Percentiles rank a stretch among this genome's conserved stretches.
Conservation (phyloP, 2,113 vertebrate genomes). For the Phylloscopus whistleri region DNA sequence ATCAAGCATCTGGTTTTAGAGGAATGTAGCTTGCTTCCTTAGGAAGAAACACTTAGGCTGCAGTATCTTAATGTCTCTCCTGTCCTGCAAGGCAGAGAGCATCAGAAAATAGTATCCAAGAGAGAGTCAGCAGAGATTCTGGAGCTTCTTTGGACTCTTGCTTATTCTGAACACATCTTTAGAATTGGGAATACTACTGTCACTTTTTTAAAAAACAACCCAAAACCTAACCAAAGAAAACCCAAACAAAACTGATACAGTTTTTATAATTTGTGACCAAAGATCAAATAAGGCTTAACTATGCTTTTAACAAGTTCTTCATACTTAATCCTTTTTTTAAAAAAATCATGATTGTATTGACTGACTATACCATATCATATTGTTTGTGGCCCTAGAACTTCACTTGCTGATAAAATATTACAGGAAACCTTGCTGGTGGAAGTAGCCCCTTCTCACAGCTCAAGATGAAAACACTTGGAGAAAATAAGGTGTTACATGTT, state of each 20-base stretch:
- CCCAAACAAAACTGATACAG: rapidly evolving
- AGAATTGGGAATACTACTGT: neutral
- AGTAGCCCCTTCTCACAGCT: neutral
- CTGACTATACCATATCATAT: neutral
- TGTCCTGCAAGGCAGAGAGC: neutral
- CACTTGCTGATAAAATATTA: neutral
- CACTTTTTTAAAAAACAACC: neutral
- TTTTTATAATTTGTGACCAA: neutral
- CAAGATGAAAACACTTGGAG: neutral
- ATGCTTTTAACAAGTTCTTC: neutral
- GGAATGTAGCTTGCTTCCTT: neutral
- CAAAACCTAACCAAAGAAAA: neutral
- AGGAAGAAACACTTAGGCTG: neutral
- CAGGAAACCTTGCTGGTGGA: neutral
- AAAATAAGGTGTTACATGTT: neutral
- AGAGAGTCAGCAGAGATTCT: neutral
- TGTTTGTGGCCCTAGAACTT: neutral
- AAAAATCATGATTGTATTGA: neutral
- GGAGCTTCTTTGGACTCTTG: neutral
- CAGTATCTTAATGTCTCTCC: neutral
- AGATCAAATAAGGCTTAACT: neutral
- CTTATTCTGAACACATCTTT: neutral
- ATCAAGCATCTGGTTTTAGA: neutral
- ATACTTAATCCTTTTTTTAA: neutral
- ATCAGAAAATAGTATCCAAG: neutral